Base-by-base conservation (phyloP, 1,140 invertebrate genomes). In the Hylaeus volcanicus region DNA sequence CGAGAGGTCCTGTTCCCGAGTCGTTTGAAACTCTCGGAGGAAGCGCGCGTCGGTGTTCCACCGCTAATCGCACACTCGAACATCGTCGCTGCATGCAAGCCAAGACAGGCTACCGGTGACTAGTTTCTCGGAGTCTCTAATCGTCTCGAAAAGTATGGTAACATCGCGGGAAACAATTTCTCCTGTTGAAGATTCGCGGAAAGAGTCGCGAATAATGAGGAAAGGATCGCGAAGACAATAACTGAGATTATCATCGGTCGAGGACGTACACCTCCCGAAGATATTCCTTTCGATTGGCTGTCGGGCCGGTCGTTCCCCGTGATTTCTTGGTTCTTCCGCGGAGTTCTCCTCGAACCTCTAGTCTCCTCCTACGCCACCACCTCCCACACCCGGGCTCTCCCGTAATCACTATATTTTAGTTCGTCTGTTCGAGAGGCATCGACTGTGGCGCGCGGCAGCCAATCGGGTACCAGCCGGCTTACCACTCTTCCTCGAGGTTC, bases 381-480 rank as follows among this genome's bases (percentile, higher is more conserved):
- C 84, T 77, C 79, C 82, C 78, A 84, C 77, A 80, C 60, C 73
- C 60, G 5, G 51, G 58, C 45, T 37, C 76, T 53, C 69, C 65
- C 74, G 86, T 91, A 91, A 91, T 91, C 90, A 89, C 90, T 91
- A 90, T 91, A 91, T 90, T 91, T 91, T 90, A 89, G 85, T 87
- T 78, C 80, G 79, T 86, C 55, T 80, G 85, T 82, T 74, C 75
- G 85, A 79, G 85, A 88, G 89, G 88, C 89, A 89, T 88, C 83
- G 89, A 86, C 77, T 86, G 82, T 89, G 81, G 84, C 83, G 87
- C 84, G 83, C 84, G 84, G 82, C 87, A 83, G 82, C 88, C 85
- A 88, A 90, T 89, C 87, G 77, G 83, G 70, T 83, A 77, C 81
- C 63, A 39, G 81, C 61, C 68, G 80, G 81, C 82, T 83, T 79